Evolutionary conservation across 2,797 vertebrate species (phyloP), one percentile per base, ranked within the genome.

Genomic region (Philypnodon macrostomus): DNA sequence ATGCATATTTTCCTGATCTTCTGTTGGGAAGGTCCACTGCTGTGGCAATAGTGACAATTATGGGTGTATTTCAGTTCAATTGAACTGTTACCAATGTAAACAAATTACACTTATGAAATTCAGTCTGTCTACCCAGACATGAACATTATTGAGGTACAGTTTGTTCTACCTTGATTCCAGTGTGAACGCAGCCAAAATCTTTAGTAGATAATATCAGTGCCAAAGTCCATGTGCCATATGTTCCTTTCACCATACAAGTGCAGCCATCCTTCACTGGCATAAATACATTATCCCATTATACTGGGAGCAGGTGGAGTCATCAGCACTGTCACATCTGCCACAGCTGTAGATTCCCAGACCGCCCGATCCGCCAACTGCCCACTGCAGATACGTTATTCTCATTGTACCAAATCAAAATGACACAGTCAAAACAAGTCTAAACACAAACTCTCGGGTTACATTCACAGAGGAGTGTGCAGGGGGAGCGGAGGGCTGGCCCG

Each of bases 401-500:
- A 46, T 58, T 36, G 45, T 58, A 58, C 33, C 50, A 56, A 24
- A 45, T 38, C 15, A 36, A 42, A 52, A 41, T 30, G 24, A 39
- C 13, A 18, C 4, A 7, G 38, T 40, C 49, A 50, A 41, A 37
- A 63, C 50, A 50, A 51, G 67, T 11, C 54, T 30, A 41, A 63
- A 72, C 75, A 67, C 63, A 39, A 55, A 41, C 5, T 46, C 59
- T 74, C 60, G 57, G 56, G 48, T 73, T 67, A 64, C 42, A 55
- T 16, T 33, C 51, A 42, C 24, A 34, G 4, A 23, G 48, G 24
- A 12, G 47, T n/a, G n/a, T n/a, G 7, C 45, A 8, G 17, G 34
- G 46, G 46, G 51, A 70, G 73, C 85, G 87, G 86, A 86, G 87
- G 87, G 85, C 60, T 1, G 53, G 29, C 41, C 67, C 67, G 70